Conservation (phyloP, 2,888 invertebrate species). For the Troides aeacus region DNA sequence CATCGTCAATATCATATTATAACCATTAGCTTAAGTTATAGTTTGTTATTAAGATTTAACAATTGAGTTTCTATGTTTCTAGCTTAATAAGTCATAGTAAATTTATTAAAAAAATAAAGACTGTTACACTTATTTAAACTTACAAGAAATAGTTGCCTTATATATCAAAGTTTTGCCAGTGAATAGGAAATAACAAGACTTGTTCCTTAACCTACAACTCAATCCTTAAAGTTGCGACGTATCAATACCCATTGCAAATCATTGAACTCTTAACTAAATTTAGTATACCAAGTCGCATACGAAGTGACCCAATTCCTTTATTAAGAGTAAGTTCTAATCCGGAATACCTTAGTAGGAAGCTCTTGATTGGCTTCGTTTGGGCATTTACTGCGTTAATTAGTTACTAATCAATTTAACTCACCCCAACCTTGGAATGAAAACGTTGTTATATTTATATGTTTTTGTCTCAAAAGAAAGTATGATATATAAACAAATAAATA, state of each 20-base stretch:
- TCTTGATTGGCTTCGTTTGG: constrained; percentile 36
- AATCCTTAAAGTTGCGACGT: too few species aligned
- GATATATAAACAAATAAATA: neutral
- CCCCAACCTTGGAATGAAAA: constrained; percentile 30
- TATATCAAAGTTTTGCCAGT: too few species aligned
- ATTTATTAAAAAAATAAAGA: too few species aligned
- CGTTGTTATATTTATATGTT: neutral
- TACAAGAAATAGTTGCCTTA: too few species aligned
- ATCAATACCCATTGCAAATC: neutral
- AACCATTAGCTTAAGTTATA: too few species aligned
- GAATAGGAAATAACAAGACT: too few species aligned
- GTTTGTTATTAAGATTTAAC: too few species aligned
- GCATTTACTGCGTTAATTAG: constrained; percentile 30
- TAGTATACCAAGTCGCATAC: neutral
- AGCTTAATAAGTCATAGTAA: too few species aligned
- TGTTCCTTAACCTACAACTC: too few species aligned
- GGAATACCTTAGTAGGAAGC: constrained; percentile 43
- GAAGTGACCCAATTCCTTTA: constrained; percentile 50
- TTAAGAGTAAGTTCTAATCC: constrained; percentile 44
- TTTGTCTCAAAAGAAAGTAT: neutral
- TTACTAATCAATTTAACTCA: constrained; percentile 39
- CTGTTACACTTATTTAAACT: too few species aligned
- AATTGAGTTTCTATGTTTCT: too few species aligned
- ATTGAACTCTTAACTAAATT: constrained; percentile 14
- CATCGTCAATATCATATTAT: too few species aligned